Conservation (phyloP, 1,140 invertebrate species). For the Helicoverpa armigera region DNA sequence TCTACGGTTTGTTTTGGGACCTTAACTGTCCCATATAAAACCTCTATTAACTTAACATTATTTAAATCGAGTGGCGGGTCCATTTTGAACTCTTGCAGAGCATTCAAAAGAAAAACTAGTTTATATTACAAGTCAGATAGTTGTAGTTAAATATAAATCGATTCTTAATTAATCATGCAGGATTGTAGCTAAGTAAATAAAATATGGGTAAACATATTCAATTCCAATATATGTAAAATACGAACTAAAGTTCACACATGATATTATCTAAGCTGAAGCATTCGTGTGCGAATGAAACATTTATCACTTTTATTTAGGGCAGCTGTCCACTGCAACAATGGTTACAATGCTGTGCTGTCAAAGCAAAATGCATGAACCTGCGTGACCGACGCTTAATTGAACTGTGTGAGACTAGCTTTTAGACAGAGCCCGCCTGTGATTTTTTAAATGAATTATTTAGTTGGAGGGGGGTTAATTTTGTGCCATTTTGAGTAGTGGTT, state of each 20-base stretch:
- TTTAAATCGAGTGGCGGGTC: too few relatives aligned
- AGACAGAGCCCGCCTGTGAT: not conserved
- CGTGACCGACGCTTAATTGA: constrained; percentile 50
- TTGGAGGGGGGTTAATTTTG: not conserved
- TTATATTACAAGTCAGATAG: too few relatives aligned
- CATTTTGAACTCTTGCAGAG: too few relatives aligned
- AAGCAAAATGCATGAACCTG: constrained; percentile 37
- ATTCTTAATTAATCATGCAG: not conserved
- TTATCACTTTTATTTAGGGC: constrained; percentile 56
- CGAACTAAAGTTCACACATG: constrained; percentile 2
- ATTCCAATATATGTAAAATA: not conserved
- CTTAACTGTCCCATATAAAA: too few relatives aligned
- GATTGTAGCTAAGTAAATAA: not conserved
- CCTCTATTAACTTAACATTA: too few relatives aligned
- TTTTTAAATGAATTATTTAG: not conserved
- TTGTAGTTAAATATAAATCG: too few relatives aligned
- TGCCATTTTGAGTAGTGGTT: too few relatives aligned
- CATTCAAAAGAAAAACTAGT: too few relatives aligned
- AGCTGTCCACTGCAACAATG: constrained; percentile 49
- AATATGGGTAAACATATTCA: not conserved
- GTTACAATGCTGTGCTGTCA: constrained; percentile 45
- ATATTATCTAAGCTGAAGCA: constrained; percentile 4
- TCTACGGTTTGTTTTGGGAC: too few relatives aligned
- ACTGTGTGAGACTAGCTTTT: not conserved
- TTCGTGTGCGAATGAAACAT: constrained; percentile 21